Evolutionary conservation across 2,113 vertebrate genomes (phyloP).

Genomic region (Hippocampus guttulatus): DNA sequence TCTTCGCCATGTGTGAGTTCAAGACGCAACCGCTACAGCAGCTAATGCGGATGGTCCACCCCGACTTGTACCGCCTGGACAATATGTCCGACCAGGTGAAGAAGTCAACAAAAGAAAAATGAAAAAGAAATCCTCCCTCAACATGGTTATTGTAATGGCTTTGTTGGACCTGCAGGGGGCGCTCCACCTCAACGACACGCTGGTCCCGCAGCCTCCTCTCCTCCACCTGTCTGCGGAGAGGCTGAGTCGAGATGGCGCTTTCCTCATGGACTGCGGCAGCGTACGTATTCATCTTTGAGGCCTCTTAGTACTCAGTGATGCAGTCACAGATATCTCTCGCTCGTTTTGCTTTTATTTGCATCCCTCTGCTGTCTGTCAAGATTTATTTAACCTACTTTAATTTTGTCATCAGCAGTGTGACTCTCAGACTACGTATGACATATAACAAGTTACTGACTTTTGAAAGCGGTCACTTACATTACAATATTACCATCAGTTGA

Average conservation of each 20-base stretch:
- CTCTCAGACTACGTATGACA: too few relatives aligned
- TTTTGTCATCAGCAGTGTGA: not conserved
- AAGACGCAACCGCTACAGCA: constrained; percentile 91
- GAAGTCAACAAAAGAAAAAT: not conserved
- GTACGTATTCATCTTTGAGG: constrained; percentile 71
- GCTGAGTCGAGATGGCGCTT: constrained; percentile 87
- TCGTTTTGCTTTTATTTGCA: not conserved
- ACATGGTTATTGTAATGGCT: not conserved
- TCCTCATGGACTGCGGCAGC: constrained; percentile 91
- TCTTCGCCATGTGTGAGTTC: constrained; percentile 96
- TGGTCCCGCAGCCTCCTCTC: constrained; percentile 88
- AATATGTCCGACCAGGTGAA: constrained; percentile 87
- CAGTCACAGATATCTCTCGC: not conserved
- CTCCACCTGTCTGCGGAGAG: constrained; percentile 87
- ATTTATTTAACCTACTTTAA: not conserved
- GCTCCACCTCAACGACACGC: constrained; percentile 82
- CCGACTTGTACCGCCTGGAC: constrained; percentile 92
- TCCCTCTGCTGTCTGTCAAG: not conserved
- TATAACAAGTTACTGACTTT: too few relatives aligned
- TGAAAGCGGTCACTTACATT: too few relatives aligned
- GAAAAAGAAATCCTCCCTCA: not conserved
- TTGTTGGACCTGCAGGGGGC: constrained; percentile 75
- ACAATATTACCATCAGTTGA: too few relatives aligned
- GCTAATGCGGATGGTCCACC: constrained; percentile 89
- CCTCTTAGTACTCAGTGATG: not conserved